Evolutionary conservation across 2,113 vertebrate species (phyloP), one percentile per base, ranked within the genome.

Genomic region (Colossoma macropomum): DNA sequence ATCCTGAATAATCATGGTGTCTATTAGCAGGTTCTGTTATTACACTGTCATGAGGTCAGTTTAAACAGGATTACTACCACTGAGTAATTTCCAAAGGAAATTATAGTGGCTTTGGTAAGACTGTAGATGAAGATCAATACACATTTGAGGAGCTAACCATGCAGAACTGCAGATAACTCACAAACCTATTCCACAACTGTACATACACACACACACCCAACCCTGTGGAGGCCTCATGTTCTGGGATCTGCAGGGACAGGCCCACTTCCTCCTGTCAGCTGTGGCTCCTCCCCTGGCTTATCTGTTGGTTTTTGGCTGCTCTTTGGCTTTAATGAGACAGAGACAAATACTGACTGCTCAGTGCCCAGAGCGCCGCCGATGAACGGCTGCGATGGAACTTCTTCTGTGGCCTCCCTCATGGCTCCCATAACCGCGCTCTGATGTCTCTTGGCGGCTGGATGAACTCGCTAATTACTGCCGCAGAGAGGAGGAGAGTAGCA

Each of bases 341-440:
- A 72, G 66, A 56, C 48, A 45, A 63, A 54, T 73, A 56, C 10
- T 68, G 56, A 21, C 27, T 63, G 41, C 8, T 65, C 45, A 23
- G 25, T 52, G 16, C 38, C 25, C 45, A 50, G 48, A 50, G 45
- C 13, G 50, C 1, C 17, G 17, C 9, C 50, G 5, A 52, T 19
- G 16, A 19, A 19, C 6, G 25, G 3, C 8, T n/a, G 56, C 16
- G 69, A 87, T 79, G 68, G 80, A 86, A 81, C 89, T 75, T 84
- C 75, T 48, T 45, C 56, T 77, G 85, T 50, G 77, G 81, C 74
- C 81, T 59, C 83, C 60, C 83, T 89, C 19, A 45, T 52, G 79
- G 74, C 81, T 69, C 68, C 45, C 74, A 81, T 79, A 79, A n/a
- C n/a, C 73, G 80, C 2, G 25, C 85, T 87, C 87, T 88, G 79